Conservation (phyloP, 1,140 invertebrate species). For the Acromyrmex heyeri region DNA sequence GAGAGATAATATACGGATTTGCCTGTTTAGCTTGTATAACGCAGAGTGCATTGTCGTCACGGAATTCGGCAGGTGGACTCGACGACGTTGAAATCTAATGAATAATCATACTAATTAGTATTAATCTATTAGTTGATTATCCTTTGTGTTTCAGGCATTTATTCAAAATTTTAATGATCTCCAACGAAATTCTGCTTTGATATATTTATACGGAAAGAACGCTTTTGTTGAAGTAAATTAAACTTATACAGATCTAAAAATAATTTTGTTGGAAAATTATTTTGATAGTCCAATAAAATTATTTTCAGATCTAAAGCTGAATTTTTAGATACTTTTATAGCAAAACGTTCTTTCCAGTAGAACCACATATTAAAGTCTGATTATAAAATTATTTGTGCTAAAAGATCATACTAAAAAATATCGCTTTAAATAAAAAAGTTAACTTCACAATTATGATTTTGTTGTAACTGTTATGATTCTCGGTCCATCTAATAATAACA, state of each 20-base stretch:
- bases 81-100: constrained; percentile 79
- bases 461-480: not conserved
- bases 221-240: no score
- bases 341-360: no score
- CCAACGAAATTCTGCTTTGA: not conserved
- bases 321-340: no score
- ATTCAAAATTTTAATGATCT: not conserved
- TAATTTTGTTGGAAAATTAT: no score
- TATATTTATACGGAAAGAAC: not conserved
- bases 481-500: not conserved
- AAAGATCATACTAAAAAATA: not conserved
- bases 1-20: constrained; percentile 4
- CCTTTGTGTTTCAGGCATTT: not conserved
- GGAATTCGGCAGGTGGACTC: constrained; percentile 77
- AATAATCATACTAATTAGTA: constrained; percentile 84
- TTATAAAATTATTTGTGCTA: not conserved
- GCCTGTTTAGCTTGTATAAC: constrained; percentile 10
- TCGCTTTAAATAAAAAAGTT: not conserved
- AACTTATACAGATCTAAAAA: no score
- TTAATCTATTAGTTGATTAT: constrained; percentile 68
- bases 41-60: not conserved
- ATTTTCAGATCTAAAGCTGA: no score
- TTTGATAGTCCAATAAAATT: no score
- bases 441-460: not conserved
- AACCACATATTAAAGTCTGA: not conserved